A percentile compares a stretch with the other conserved stretches of the same genome.
These are phyloP conservation scores for Dendroctonus valens DNA, from an alignment of 1,140 invertebrate genomes.

Conservation along the genomic window DNA sequence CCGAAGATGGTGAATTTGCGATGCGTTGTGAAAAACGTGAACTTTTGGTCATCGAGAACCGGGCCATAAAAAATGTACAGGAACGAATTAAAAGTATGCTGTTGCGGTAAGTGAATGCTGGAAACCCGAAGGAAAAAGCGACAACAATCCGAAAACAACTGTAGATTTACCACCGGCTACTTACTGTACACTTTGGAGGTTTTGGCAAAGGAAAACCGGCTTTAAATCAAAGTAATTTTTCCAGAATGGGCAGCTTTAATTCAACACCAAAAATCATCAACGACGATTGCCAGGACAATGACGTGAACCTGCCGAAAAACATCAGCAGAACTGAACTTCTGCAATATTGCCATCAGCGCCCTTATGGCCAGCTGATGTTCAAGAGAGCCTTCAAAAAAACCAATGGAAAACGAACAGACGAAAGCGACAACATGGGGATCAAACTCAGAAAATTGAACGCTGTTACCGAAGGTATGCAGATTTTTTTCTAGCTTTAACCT, in stretches of 20 bases:
- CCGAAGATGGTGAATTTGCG: not conserved
- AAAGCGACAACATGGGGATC: constrained; percentile 41
- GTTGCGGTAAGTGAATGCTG: constrained; percentile 3
- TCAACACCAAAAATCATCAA: constrained; percentile 66
- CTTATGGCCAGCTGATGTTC: constrained; percentile 51
- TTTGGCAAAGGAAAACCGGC: too few relatives aligned
- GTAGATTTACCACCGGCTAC: too few relatives aligned
- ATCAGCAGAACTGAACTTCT: constrained; percentile 56
- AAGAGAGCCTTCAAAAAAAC: constrained; percentile 49
- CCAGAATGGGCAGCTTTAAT: constrained; percentile 73
- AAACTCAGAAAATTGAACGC: constrained; percentile 52
- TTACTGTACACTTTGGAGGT: too few relatives aligned
- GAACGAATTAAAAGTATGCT: constrained; percentile 12
- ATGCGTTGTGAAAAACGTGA: not conserved
- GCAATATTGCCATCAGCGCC: constrained; percentile 55
- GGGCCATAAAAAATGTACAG: constrained; percentile 13
- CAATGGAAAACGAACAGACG: constrained; percentile 3
- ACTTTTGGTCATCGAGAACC: not conserved
- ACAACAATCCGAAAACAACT: too few relatives aligned
- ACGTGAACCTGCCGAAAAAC: constrained; percentile 55
- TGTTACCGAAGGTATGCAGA: constrained; percentile 49
- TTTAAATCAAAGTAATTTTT: constrained; percentile 36
- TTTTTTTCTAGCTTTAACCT: too few relatives aligned
- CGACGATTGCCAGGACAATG: constrained; percentile 63
- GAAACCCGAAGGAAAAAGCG: not conserved